phyloP scores from a whole-genome alignment of 92 coral and sea anemone species.

The Chrysogorgia sp. region DNA sequence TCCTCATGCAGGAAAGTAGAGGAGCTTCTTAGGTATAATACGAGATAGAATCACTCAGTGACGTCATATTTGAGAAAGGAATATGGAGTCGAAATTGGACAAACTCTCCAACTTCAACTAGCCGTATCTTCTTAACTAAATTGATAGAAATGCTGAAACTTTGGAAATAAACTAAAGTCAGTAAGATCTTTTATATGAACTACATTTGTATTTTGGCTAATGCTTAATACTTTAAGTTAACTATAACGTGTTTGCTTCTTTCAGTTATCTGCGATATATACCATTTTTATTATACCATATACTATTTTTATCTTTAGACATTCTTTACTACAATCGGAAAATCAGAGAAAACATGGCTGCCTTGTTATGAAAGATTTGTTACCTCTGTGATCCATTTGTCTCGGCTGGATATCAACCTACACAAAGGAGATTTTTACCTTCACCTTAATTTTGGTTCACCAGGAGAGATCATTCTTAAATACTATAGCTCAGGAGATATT shows the following conservation, averaged over 20 bases:
- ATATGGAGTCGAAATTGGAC: too few species aligned
- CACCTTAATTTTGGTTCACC: slow-evolving; percentile 84
- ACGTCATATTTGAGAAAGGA: too few species aligned
- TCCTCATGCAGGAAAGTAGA: too few species aligned
- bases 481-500: slow-evolving; percentile 77
- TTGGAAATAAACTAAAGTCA: too few species aligned
- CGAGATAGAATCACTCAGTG: too few species aligned
- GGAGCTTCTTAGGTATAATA: too few species aligned
- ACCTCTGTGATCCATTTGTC: slow-evolving; percentile 74
- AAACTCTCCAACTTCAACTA: too few species aligned
- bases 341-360: slow-evolving; percentile 88
- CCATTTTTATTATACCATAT: background rate
- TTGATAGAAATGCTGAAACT: too few species aligned
- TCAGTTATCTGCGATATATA: background rate
- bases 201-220: too few species aligned
- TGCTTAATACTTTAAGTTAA: background rate
- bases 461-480: slow-evolving; percentile 81
- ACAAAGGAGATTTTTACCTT: slow-evolving; percentile 93
- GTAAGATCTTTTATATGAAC: too few species aligned
- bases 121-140: too few species aligned
- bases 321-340: slow-evolving; percentile 74
- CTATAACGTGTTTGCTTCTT: background rate
- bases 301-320: slow-evolving; percentile 52
- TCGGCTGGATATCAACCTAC: slow-evolving; percentile 67
- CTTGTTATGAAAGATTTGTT: slow-evolving; percentile 92